A percentile compares a stretch with the other conserved stretches of the same genome.
phyloP scores from a whole-genome alignment of 2,113 vertebrate species.

The Meles meles region DNA sequence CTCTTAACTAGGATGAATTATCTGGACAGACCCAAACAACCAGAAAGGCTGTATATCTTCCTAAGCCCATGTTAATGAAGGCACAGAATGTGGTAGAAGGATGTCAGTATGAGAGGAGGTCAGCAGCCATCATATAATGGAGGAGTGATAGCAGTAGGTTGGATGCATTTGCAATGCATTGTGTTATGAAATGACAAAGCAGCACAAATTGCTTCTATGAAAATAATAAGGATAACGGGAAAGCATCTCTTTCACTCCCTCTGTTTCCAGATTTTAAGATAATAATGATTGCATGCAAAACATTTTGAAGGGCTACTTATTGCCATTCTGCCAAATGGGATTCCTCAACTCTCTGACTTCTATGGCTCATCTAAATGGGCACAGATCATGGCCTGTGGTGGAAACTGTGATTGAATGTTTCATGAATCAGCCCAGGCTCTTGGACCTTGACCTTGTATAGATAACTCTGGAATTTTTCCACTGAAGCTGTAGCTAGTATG shows the following conservation, averaged over 20 bases:
- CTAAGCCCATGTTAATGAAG: background rate
- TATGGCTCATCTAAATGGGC: background rate
- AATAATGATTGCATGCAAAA: slow-evolving; percentile 39
- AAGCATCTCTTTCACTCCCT: background rate
- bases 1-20: background rate
- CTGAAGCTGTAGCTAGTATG: background rate
- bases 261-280: slow-evolving; percentile 42
- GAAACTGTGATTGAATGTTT: slow-evolving; percentile 6
- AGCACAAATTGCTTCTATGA: background rate
- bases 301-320: slow-evolving; percentile 39
- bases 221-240: slow-evolving; percentile 54
- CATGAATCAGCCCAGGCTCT: background rate
- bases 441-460: slow-evolving; percentile 23
- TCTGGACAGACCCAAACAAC: background rate
- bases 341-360: slow-evolving; percentile 27
- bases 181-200: slow-evolving; percentile 4
- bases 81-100: background rate
- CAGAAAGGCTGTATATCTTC: background rate
- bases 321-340: slow-evolving; percentile 35
- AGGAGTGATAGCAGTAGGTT: background rate
- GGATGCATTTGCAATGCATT: background rate
- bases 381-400: background rate
- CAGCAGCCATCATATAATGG: background rate
- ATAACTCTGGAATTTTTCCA: background rate
- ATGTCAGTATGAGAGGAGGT: background rate